Evolutionary conservation across 2,888 invertebrate species (phyloP).

Genomic region (Yponomeuta malinellus): DNA sequence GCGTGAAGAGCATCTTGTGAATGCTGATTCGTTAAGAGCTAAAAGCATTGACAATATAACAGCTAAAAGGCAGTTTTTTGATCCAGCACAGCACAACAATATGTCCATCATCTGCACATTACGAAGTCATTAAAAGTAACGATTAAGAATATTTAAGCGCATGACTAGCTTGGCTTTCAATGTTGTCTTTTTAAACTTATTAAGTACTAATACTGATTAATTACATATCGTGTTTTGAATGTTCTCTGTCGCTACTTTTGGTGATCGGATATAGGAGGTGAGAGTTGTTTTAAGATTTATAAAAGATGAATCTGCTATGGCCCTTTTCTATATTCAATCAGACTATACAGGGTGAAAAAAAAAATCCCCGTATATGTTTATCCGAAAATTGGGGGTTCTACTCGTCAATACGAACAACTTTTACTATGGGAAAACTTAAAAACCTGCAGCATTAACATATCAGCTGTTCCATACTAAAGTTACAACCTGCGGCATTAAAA

Average conservation of each 20-base stretch:
- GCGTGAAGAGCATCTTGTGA: neutral
- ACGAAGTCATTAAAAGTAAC: slow-evolving; percentile 40
- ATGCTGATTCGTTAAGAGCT: too few species aligned
- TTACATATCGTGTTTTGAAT: slow-evolving; percentile 30
- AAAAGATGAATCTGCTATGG: too few species aligned
- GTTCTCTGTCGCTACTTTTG: slow-evolving; percentile 31
- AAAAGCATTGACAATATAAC: slow-evolving; percentile 7
- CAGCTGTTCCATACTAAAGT: too few species aligned
- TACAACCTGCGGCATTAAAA: too few species aligned
- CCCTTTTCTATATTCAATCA: too few species aligned
- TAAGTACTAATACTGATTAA: slow-evolving; percentile 38
- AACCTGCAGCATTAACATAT: too few species aligned
- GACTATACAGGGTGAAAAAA: too few species aligned
- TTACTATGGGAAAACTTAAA: too few species aligned
- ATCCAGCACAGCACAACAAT: slow-evolving; percentile 21
- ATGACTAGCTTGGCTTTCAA: slow-evolving; percentile 20
- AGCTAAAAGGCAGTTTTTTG: slow-evolving; percentile 1
- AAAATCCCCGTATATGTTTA: too few species aligned
- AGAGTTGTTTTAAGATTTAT: slow-evolving; percentile 26
- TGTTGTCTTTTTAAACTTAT: slow-evolving; percentile 32
- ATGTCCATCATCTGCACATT: slow-evolving; percentile 31
- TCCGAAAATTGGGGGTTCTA: too few species aligned
- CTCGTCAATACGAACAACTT: too few species aligned
- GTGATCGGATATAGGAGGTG: slow-evolving; percentile 56
- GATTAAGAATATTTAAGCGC: slow-evolving; percentile 9